A percentile compares a stretch with the other conserved stretches of the same genome.
Conservation (phyloP, 2,888 invertebrate species). For the Acrobasis consociella region DNA sequence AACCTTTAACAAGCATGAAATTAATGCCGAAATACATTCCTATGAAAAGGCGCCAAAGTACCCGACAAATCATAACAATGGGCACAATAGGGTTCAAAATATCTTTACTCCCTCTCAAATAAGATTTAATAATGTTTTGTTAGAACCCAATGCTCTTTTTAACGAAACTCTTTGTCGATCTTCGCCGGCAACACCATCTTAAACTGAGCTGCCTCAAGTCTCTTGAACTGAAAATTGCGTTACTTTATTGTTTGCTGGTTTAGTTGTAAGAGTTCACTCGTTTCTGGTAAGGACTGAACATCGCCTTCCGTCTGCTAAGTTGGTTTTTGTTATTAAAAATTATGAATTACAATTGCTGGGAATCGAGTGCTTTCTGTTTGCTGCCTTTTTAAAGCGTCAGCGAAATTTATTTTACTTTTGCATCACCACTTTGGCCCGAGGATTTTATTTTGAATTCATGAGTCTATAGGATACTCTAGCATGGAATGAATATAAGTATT, state of each 20-base stretch:
- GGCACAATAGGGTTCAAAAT: constrained; percentile 46
- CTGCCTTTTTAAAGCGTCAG: constrained; percentile 14
- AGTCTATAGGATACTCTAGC: too few species aligned
- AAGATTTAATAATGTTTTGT: constrained; percentile 79
- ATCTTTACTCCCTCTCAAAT: constrained; percentile 59
- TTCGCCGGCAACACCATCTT: constrained; percentile 51
- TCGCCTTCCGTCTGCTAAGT: constrained; percentile 63
- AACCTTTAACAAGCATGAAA: constrained; percentile 31
- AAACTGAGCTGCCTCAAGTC: constrained; percentile 36
- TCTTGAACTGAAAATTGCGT: constrained; percentile 26
- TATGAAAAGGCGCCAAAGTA: constrained; percentile 53
- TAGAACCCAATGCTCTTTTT: constrained; percentile 67
- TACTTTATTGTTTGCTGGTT: constrained; percentile 19
- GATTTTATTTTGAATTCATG: not conserved
- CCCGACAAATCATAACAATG: constrained; percentile 47
- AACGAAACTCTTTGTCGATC: constrained; percentile 60
- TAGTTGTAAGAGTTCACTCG: constrained; percentile 43
- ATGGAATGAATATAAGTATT: too few species aligned
- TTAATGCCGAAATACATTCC: constrained; percentile 37
- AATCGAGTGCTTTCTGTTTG: constrained; percentile 40
- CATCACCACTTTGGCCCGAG: not conserved
- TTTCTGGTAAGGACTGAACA: constrained; percentile 44
- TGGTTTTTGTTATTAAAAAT: constrained; percentile 65
- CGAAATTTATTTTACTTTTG: not conserved
- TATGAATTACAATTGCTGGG: constrained; percentile 41